These are phyloP conservation scores for Euwallacea similis DNA, from an alignment of 1,140 invertebrate species.

Conservation along the genomic window DNA sequence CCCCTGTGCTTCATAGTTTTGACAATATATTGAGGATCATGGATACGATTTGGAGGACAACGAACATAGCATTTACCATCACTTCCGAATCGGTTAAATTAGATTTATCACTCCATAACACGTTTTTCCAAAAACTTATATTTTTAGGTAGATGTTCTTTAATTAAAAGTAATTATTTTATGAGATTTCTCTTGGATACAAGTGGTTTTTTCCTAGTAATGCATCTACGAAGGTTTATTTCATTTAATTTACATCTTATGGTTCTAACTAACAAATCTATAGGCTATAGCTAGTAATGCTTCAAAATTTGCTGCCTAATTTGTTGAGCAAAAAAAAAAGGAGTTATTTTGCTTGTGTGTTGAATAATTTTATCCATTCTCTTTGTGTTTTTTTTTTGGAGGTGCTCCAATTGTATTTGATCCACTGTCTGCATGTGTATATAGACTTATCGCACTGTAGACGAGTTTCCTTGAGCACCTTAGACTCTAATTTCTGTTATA, in stretches of 20 bases:
- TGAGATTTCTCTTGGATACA: not conserved
- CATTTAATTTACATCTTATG: not conserved
- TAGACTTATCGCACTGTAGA: not conserved
- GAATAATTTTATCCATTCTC: not conserved
- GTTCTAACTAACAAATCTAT: not conserved
- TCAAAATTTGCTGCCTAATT: slow-evolving; percentile 4
- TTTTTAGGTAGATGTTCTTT: not conserved
- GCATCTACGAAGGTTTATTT: not conserved
- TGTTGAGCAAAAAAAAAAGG: not conserved
- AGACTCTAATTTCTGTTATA: not conserved
- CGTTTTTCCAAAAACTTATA: not conserved
- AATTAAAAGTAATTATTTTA: not conserved
- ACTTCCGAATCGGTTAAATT: not conserved
- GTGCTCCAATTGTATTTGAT: not conserved
- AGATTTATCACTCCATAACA: not conserved
- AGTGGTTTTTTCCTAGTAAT: not conserved
- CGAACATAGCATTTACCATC: not conserved
- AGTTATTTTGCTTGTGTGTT: not conserved
- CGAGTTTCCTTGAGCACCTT: not conserved
- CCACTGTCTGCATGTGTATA: not conserved
- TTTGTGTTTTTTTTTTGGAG: not conserved
- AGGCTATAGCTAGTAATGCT: no score
- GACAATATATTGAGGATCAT: not conserved
- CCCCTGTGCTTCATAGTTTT: not conserved
- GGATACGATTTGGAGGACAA: not conserved